Base-by-base conservation (phyloP, 1,140 invertebrate species). In the Ruditapes philippinarum region DNA sequence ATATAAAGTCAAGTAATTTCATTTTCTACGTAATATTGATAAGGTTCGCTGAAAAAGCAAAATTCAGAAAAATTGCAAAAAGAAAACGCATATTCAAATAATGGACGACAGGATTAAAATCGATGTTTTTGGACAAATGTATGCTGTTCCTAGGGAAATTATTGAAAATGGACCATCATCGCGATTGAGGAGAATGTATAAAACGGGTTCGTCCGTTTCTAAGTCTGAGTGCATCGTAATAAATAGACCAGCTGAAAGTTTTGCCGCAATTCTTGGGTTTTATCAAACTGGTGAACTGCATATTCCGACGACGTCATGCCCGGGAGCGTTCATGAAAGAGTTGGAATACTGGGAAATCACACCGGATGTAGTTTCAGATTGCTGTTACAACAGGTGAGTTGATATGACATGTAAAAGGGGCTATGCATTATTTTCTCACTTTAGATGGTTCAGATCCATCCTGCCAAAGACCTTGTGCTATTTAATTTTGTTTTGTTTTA, bases 341-440 rank as follows among this genome's bases (percentile, higher is more conserved):
- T 45, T 95, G n/a, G 79, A 89, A 38, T 95, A 90, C 65, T 95
- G 94, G 94, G 92, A 91, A 31, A 83, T 94, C 28, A 65, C 90
- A 40, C 51, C 89, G 51, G 51, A 78, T 14, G 17, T 83, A 19
- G 60, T 95, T 70, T 81, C 91, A 36, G 76, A 81, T 36, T 95
- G 94, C 81, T 95, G 94, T 70, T 91, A 91, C 62, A 78, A 90
- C 19, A 89, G 88, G 36, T 91, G 92, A 28, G 57, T 49, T n/a
- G n/a, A n/a, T 45, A 7, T 45, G 42, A n/a, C n/a, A n/a, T n/a
- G n/a, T n/a, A n/a, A n/a, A n/a, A n/a, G n/a, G n/a, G n/a, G n/a
- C n/a, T n/a, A n/a, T n/a, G n/a, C n/a, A n/a, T n/a, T n/a, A n/a
- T n/a, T n/a, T n/a, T n/a, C n/a, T n/a, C n/a, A n/a, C n/a, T n/a